Evolutionary conservation across 1,140 invertebrate species (phyloP), one percentile per base, ranked within the genome.

Genomic region (Rhyacophila brunnea): DNA sequence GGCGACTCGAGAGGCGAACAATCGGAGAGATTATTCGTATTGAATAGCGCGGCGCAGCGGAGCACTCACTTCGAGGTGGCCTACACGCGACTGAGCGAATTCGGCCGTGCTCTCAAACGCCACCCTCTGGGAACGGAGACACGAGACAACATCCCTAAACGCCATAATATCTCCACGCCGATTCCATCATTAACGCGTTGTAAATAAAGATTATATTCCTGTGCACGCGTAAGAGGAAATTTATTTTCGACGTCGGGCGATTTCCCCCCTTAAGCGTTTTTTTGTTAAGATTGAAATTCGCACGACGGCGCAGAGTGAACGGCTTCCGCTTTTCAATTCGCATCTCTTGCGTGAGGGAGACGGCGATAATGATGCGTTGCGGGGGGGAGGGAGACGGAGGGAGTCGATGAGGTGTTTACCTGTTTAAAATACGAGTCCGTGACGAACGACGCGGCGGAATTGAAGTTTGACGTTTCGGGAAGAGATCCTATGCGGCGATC

Each of bases 401-500:
- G 34, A 28, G n/a, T 18, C 43, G 28, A 17, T 35, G 52, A 55
- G 52, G 43, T 55, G 52, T 55, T 55, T 55, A 55, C 52, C 52
- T 45, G 52, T 55, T 55, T 55, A 55, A 55, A 55, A 55, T 55
- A 43, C 43, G 36, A 55, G 52, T 46, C 43, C 52, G 43, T 43
- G 52, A 45, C 52, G 52, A 55, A 42, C 19, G 52, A 28, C 23
- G 43, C 43, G 52, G 52, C 43, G 52, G 46, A 55, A 55, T 55
- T 55, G 52, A 47, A 55, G 52, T 55, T 55, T 55, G 52, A 55
- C 52, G 42, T 55, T 55, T 55, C 35, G 52, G 52, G 44, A 55
- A 46, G 52, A 36, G 52, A 55, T 55, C 46, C 52, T 55, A 55
- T 55, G 9, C 52, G 42, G 52, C 23, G 13, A 23, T 13, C 43